A percentile compares a stretch with the other conserved stretches of the same genome.
These are phyloP conservation scores for Dichetophora obliterata DNA, from an alignment of 2,888 invertebrate genomes.

Conservation along the genomic window DNA sequence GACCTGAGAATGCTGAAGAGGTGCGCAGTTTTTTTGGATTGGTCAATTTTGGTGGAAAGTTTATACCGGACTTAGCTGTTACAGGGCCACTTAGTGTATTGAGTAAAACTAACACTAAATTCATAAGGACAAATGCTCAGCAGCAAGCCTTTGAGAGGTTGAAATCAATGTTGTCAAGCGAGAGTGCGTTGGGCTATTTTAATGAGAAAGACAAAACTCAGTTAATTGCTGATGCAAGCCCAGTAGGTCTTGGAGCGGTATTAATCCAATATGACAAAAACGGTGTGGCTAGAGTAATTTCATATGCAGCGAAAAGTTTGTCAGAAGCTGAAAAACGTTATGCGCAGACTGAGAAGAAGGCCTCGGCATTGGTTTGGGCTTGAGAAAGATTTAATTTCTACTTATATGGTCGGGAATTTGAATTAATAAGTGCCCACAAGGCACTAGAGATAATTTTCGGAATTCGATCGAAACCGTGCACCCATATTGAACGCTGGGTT, in stretches of 20 bases:
- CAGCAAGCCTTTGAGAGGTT: not conserved
- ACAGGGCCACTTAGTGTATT: too few relatives aligned
- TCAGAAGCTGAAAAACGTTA: slow-evolving; percentile 58
- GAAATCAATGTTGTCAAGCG: not conserved
- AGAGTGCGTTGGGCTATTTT: slow-evolving; percentile 43
- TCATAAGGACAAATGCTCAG: not conserved
- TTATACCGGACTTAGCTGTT: too few relatives aligned
- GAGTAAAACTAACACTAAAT: too few relatives aligned
- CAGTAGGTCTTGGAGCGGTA: slow-evolving; percentile 57
- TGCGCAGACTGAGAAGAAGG: slow-evolving; percentile 51
- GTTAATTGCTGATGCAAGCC: slow-evolving; percentile 59
- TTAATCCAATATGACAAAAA: slow-evolving; percentile 51
- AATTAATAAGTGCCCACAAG: slow-evolving; percentile 35
- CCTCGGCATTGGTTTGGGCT: slow-evolving; percentile 60
- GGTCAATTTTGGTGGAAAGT: too few relatives aligned
- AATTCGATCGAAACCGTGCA: slow-evolving; percentile 45
- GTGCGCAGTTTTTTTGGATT: not conserved
- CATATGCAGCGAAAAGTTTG: slow-evolving; percentile 62
- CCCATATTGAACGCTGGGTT: slow-evolving; percentile 52
- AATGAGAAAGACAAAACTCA: slow-evolving; percentile 52
- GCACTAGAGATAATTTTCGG: slow-evolving; percentile 23
- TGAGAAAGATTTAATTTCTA: slow-evolving; percentile 64
- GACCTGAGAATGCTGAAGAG: too few relatives aligned
- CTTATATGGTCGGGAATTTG: slow-evolving; percentile 64
- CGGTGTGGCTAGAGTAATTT: slow-evolving; percentile 56